These are phyloP conservation scores for Micropoecilia bifurca DNA, from an alignment of 2,797 vertebrate genomes.

Conservation along the genomic window DNA sequence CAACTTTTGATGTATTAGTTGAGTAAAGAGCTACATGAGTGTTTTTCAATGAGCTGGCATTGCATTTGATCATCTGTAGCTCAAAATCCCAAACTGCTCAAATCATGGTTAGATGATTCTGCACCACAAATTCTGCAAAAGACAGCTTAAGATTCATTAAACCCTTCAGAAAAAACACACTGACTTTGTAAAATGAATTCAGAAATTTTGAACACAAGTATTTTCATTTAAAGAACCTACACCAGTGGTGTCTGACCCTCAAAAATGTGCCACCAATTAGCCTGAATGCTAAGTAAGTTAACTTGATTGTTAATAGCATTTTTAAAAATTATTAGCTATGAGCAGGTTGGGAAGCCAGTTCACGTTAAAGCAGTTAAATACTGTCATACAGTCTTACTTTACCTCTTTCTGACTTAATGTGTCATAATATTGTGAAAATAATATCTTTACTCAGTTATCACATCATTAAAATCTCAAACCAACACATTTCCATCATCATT, in stretches of 20 bases:
- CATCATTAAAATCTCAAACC: background rate
- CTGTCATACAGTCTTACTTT: background rate
- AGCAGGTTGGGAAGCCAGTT: background rate
- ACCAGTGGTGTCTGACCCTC: background rate
- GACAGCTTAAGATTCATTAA: background rate
- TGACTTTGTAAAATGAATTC: background rate
- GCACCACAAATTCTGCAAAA: background rate
- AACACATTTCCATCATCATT: conserved; percentile 11
- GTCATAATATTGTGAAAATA: background rate
- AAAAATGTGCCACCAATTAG: background rate
- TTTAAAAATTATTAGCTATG: background rate
- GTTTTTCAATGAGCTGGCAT: background rate
- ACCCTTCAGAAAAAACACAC: background rate
- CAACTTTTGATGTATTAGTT: background rate
- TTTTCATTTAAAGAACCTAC: background rate
- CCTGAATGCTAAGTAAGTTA: background rate
- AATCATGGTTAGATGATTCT: background rate
- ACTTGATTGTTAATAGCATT: background rate
- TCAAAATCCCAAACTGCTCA: background rate
- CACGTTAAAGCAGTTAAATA: background rate
- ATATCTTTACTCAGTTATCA: background rate
- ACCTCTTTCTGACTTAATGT: background rate
- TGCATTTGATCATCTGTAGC: background rate
- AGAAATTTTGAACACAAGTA: background rate
- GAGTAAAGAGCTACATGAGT: background rate